These are phyloP conservation scores for Echiichthys vipera DNA, from an alignment of 2,797 vertebrate species.

Conservation along the genomic window DNA sequence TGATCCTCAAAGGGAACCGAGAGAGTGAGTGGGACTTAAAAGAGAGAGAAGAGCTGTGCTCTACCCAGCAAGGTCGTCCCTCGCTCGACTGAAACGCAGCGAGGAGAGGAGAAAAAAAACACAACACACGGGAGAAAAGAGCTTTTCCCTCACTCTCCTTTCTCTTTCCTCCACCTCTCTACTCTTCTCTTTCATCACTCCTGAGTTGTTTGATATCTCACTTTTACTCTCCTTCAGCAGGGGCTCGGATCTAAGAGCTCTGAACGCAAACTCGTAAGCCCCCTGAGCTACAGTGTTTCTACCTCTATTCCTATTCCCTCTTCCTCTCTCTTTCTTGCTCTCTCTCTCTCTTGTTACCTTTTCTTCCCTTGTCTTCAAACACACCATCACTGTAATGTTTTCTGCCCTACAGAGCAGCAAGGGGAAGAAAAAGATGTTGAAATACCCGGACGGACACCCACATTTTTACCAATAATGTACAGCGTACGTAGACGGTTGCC, in stretches of 20 bases:
- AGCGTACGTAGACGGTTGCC: conserved; percentile 35
- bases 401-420: conserved; percentile 55
- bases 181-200: conserved; percentile 75
- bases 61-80: conserved; percentile 83
- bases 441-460: conserved; percentile 73
- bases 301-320: conserved; percentile 72
- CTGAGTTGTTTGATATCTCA: conserved; percentile 82
- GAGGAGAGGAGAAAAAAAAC: conserved; percentile 52
- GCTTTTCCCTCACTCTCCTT: conserved; percentile 67
- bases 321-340: conserved; percentile 67
- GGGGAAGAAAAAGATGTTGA: conserved; percentile 53
- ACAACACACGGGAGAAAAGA: conserved; percentile 68
- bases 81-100: conserved; percentile 75
- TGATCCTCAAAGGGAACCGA: conserved; percentile 82
- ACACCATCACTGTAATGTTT: conserved; percentile 63
- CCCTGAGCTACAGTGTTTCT: conserved; percentile 76
- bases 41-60: conserved; percentile 79
- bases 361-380: conserved; percentile 73
- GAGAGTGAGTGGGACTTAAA: conserved; percentile 87
- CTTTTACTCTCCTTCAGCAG: conserved; percentile 74
- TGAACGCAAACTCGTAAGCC: conserved; percentile 70
- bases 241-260: conserved; percentile 66
- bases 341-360: conserved; percentile 60
- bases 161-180: conserved; percentile 68
- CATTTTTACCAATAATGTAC: conserved; percentile 71